Percentiles rank a stretch among this genome's conserved stretches.
Conservation (phyloP, 2,113 vertebrate species). For the Austrofundulus limnaeus region DNA sequence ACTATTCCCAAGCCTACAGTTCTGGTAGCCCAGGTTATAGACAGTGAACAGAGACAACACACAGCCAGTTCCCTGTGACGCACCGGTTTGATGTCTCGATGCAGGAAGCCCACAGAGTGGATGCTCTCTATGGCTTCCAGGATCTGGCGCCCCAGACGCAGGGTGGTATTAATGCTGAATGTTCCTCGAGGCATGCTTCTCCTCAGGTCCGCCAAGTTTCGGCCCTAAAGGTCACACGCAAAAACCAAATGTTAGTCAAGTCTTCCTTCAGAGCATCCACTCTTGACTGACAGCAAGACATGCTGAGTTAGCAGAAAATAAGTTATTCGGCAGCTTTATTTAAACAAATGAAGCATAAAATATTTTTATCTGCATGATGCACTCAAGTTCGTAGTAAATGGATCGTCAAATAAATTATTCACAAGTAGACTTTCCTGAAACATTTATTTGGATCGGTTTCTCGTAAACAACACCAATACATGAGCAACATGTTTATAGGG, state of each 20-base stretch:
- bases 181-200: conserved; percentile 93
- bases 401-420: conserved; percentile 11
- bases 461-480: neutral
- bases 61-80: conserved; percentile 35
- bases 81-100: conserved; percentile 98
- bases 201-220: conserved; percentile 95
- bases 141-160: conserved; percentile 94
- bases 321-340: conserved; percentile 9
- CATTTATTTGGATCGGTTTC: conserved; percentile 7
- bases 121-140: conserved; percentile 98
- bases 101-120: conserved; percentile 96
- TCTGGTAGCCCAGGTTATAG: neutral
- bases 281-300: neutral
- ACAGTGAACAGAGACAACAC: neutral
- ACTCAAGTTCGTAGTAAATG: neutral
- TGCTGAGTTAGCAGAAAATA: conserved; percentile 3
- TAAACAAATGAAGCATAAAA: conserved; percentile 1
- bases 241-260: neutral
- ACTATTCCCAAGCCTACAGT: neutral
- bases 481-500: neutral
- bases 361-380: too few species aligned
- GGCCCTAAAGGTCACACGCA: conserved; percentile 80
- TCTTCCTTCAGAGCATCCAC: too few species aligned
- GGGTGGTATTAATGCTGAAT: conserved; percentile 93
- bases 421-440: conserved; percentile 7